Evolutionary conservation across 2,888 invertebrate genomes (phyloP).

Genomic region (Anoncus sp.): DNA sequence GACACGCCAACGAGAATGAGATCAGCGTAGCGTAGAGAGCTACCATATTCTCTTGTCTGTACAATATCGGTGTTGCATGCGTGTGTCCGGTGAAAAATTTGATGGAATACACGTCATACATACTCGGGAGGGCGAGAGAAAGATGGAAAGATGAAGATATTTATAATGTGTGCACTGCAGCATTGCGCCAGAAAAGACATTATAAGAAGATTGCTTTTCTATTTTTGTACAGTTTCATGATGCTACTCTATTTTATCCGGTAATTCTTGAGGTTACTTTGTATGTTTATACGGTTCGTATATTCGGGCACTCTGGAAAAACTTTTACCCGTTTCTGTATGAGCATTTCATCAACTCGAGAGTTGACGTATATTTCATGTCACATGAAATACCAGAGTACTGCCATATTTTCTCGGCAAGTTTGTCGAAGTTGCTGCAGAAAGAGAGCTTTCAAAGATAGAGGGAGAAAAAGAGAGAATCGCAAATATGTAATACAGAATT

Average conservation of each 20-base stretch:
- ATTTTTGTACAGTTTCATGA: conserved; percentile 14
- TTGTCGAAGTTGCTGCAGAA: conserved; percentile 9
- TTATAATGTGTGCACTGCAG: conserved; percentile 34
- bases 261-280: conserved; percentile 36
- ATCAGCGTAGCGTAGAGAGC: conserved; percentile 5
- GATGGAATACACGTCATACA: conserved; percentile 11
- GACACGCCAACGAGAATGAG: conserved; percentile 34
- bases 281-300: conserved; percentile 21
- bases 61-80: conserved; percentile 5
- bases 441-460: conserved; percentile 39
- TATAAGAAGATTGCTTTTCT: conserved; percentile 28
- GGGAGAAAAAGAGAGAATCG: too few species aligned
- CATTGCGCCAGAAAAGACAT: conserved; percentile 30
- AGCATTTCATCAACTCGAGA: conserved; percentile 20
- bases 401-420: conserved; percentile 18
- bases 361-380: conserved; percentile 34
- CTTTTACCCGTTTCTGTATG: conserved; percentile 6
- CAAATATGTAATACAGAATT: conserved; percentile 9
- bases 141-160: conserved; percentile 30
- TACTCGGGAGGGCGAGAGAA: conserved; percentile 23
- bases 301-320: conserved; percentile 11
- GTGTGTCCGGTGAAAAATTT: conserved; percentile 24
- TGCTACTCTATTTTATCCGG: conserved; percentile 25
- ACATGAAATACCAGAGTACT: conserved; percentile 32
- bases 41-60: conserved; percentile 21